Base-by-base conservation (phyloP, 2,797 vertebrate species). In the Staurois parvus region DNA sequence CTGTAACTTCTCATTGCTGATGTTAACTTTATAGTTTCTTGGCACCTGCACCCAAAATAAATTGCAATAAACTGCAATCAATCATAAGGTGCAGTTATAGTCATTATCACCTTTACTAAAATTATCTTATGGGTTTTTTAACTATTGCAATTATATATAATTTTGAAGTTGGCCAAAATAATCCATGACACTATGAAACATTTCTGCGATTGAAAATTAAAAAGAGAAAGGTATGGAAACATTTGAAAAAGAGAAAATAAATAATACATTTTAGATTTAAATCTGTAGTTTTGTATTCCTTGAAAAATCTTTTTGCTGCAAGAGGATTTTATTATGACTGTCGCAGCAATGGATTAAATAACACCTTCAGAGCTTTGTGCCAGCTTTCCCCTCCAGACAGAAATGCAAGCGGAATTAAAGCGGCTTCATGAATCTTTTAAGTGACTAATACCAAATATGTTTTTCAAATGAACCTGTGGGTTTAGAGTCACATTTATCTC, bases 401-500 rank as follows among this genome's bases (percentile, higher is more conserved):
- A 89, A 92, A 90, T 76, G 89, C 88, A 91, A 89, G 91, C 85
- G 87, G 90, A 91, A 92, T 90, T 91, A 91, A 91, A 90, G 90
- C 90, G 79, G 88, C 90, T 90, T 92, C 91, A 90, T 90, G 89
- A 91, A 92, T 93, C 88, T 91, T 93, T 90, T 86, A 92, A 89
- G 83, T 87, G 89, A 88, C 90, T 90, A 89, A 91, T 88, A 88
- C 84, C 89, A 87, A 88, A 88, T 88, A 86, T 62, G 85, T 85
- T 92, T 89, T 90, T 87, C 90, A 89, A 48, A 81, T 84, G 87
- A 91, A 87, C 83, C 81, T 69, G 70, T 85, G 59, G 88, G 69
- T 87, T 6, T 72, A 72, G 76, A 79, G 82, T 29, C 67, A 73
- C 72, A 81, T 85, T 90, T 85, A 79, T 88, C 70, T 91, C 77